Percentiles rank a stretch among this genome's conserved stretches.
Evolutionary conservation across 1,140 invertebrate species (phyloP).

Genomic region (Wasmannia auropunctata): DNA sequence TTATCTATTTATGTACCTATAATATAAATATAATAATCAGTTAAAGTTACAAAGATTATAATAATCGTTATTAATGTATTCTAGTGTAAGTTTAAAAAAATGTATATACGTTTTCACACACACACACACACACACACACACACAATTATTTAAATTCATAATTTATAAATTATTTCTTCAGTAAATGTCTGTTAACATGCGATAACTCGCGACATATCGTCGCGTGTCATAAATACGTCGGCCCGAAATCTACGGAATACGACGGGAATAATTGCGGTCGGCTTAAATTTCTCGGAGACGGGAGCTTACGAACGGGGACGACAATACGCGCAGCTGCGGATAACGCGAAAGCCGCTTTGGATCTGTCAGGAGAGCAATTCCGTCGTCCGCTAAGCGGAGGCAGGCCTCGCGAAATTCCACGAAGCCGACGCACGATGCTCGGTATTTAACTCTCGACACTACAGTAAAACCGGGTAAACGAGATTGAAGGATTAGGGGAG

Average conservation of each 20-base stretch:
- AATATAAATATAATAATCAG: too few relatives aligned
- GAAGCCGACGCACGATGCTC: slow-evolving; percentile 34
- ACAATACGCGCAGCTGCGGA: slow-evolving; percentile 57
- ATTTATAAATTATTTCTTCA: neutral
- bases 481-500: slow-evolving; percentile 29
- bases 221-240: slow-evolving; percentile 36
- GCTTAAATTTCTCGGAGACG: slow-evolving; percentile 48
- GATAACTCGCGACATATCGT: neutral
- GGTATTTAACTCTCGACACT: slow-evolving; percentile 68
- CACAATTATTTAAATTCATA: neutral
- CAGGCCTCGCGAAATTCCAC: slow-evolving; percentile 46
- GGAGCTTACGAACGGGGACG: slow-evolving; percentile 15
- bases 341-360: slow-evolving; percentile 64
- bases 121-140: too few relatives aligned
- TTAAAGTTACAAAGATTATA: neutral
- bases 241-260: slow-evolving; percentile 50
- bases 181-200: neutral
- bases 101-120: neutral
- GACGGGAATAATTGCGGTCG: slow-evolving; percentile 39
- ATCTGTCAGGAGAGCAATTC: slow-evolving; percentile 67
- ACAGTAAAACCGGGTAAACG: slow-evolving; percentile 23
- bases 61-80: neutral
- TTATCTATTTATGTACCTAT: neutral
- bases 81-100: neutral
- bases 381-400: neutral